Base-by-base conservation (phyloP, 2,888 invertebrate genomes). In the Tyria jacobaeae region DNA sequence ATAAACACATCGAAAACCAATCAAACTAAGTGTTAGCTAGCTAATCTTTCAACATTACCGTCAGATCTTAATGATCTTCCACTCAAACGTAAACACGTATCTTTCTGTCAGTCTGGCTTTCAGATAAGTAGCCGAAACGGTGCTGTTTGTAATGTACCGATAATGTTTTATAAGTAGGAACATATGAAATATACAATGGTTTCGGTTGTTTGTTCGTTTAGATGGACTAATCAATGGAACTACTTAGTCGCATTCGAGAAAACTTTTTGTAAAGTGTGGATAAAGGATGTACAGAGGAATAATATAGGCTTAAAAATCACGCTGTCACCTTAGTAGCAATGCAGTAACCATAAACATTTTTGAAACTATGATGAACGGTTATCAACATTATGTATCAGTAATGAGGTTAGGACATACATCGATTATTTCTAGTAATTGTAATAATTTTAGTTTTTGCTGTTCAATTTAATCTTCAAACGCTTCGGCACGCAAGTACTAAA, bases 11-110 rank as follows among this genome's bases (percentile, higher is more conserved):
- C 52, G 60, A 64, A 68, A 75, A 60, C 60, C 71, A 76, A 76
- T 77, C 73, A 71, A 75, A 70, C 63, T 66, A 71, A 39, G 56
- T 56, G 56, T 47, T 67, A 54, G 56, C 70, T 64, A 73, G 60
- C 64, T 75, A 71, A 76, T 77, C 78, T 75, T 70, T 76, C 76
- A 75, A 66, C 75, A 60, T 25, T 25, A 55, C 59, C 64, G 62
- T 64, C 68, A 63, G 68, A 75, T 76, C 58, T 57, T 57, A 62
- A 57, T 60, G 66, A 64, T 64, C 48, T 61, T n/a, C 57, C 27
- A 57, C 60, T 50, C 37, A 27, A 66, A 71, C 44, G 65, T 75
- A 75, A 71, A 75, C 76, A 76, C 53, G 57, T 68, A 60, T 65
- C 48, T 53, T 54, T 71, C 66, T 68, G 66, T 68, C 69, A 68